Evolutionary conservation across 2,888 invertebrate genomes (phyloP), one percentile per base, ranked within the genome.

Genomic region (Aporophyla lueneburgensis): DNA sequence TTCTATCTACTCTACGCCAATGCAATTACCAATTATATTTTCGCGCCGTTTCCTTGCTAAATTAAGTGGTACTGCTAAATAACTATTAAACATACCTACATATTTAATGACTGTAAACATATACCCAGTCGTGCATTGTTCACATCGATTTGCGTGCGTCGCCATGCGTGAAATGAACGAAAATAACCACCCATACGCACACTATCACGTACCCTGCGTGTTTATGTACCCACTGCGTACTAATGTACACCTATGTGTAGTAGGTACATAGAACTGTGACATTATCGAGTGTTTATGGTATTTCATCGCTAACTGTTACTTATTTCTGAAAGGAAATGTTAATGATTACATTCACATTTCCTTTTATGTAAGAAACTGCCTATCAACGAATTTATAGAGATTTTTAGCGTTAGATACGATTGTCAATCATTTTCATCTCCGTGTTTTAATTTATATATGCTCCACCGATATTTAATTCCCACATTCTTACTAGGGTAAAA

Each of bases 91-190:
- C 71, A 83, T 83, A 71, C 69, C 46, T 79, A 71, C 74, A 75
- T 83, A 83, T 74, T 66, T 84, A 77, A 81, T 63, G 78, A 59
- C 46, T 53, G 70, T 78, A 78, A 51, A 81, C 81, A 80, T 69
- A 80, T 71, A 81, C 51, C 33, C 67, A 68, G 79, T 62, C 76
- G 76, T 79, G 84, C 84, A 86, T 84, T 83, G 87, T 89, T 88
- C 88, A 81, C 89, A 88, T 85, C 93, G 91, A 92, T 93, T 93
- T 92, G 92, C 88, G 92, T 89, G 93, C 86, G 89, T 88, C 86
- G 80, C 90, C 88, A 87, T 92, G 91, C 95, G 94, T 95, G 95
- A 95, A 95, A 95, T 94, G 93, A 95, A 93, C 93, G 88, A 90
- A 93, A 94, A 93, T 93, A 93, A 91, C 91, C 88, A 90, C 89